Conservation (phyloP, 2,113 vertebrate genomes). For the Grallaria varia region DNA sequence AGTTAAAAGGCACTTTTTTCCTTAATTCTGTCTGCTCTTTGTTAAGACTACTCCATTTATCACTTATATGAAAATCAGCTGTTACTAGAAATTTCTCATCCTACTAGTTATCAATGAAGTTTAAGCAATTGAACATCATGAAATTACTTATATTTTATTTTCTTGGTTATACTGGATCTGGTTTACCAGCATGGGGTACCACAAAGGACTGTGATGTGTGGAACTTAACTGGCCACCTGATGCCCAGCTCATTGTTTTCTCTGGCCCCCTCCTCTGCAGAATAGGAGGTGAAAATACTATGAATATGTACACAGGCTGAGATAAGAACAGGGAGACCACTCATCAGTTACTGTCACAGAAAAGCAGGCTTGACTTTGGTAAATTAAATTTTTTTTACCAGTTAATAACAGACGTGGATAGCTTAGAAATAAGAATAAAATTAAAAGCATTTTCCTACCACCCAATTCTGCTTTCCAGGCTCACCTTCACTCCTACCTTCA, state of each 20-base stretch:
- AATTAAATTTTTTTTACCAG: background rate
- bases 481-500: background rate
- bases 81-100: background rate
- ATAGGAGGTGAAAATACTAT: background rate
- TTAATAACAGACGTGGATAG: background rate
- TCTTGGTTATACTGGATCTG: background rate
- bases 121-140: background rate
- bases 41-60: background rate
- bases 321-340: background rate
- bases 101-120: background rate
- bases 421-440: background rate
- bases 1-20: background rate
- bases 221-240: background rate
- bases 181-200: background rate
- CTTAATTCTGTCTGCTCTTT: background rate
- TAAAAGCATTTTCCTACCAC: background rate
- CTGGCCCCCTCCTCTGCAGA: background rate
- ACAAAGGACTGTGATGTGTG: background rate
- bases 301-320: background rate
- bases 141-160: background rate
- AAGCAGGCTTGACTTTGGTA: background rate
- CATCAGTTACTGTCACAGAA: background rate
- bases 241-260: background rate
- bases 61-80: background rate
- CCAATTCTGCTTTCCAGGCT: background rate